Conservation (phyloP, 2,888 invertebrate species). For the Polydrusus cervinus region DNA sequence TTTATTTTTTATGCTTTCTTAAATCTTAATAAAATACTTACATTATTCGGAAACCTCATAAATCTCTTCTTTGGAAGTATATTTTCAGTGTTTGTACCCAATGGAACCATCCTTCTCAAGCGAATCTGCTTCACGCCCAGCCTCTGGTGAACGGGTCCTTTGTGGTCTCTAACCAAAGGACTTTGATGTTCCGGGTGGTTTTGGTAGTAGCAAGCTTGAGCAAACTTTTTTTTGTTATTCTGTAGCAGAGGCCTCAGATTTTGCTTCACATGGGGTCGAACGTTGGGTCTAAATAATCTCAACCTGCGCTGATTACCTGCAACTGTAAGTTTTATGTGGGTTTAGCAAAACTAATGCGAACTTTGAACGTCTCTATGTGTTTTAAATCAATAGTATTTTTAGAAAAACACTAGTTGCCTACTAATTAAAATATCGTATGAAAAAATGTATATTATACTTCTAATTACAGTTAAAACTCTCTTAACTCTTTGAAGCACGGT, state of each 20-base stretch:
- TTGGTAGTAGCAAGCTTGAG: constrained; percentile 60
- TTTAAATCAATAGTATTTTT: too few species aligned
- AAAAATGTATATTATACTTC: too few species aligned
- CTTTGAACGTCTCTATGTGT: too few species aligned
- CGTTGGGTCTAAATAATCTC: constrained; percentile 22
- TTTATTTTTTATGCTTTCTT: too few species aligned
- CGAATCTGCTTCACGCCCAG: constrained; percentile 55
- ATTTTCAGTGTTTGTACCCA: constrained; percentile 56
- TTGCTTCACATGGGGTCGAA: constrained; percentile 51
- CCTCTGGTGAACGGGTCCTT: constrained; percentile 59
- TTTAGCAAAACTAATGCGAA: too few species aligned
- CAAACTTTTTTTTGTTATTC: constrained; percentile 57
- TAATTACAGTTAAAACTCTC: too few species aligned
- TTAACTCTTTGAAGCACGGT: too few species aligned
- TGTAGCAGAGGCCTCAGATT: constrained; percentile 57
- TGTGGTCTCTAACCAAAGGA: constrained; percentile 54
- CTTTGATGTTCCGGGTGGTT: constrained; percentile 52
- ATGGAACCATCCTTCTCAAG: constrained; percentile 49
- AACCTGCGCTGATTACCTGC: background rate
- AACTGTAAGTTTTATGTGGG: background rate
- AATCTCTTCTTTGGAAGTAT: constrained; percentile 53
- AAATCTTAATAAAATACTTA: background rate
- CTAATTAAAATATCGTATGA: too few species aligned
- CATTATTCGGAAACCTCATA: background rate
- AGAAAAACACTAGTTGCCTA: too few species aligned